Conservation (phyloP, 2,113 vertebrate genomes). For the Oreochromis spilurus region DNA sequence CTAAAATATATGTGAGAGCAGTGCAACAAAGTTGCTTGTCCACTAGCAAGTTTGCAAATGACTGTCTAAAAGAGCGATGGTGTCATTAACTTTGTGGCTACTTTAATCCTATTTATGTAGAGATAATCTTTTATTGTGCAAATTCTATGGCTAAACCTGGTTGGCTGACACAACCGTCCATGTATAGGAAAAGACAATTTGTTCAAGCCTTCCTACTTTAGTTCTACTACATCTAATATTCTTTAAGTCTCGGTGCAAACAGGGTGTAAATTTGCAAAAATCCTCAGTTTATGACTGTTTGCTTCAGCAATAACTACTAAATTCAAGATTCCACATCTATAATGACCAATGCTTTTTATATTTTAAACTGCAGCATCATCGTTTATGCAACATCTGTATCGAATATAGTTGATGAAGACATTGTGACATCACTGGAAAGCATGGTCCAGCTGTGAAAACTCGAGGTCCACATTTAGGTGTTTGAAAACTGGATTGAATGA, state of each 20-base stretch:
- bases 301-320: no score
- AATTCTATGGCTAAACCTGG: not conserved
- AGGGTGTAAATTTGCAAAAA: not conserved
- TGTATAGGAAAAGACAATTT: rapidly evolving
- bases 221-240: not conserved
- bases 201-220: not conserved
- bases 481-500: not conserved
- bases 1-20: conserved; percentile 62
- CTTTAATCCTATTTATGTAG: conserved; percentile 9
- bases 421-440: not conserved
- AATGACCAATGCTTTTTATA: not conserved
- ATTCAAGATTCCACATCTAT: not conserved
- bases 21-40: not conserved
- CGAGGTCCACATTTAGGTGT: not conserved
- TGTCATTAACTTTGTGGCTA: conserved; percentile 17
- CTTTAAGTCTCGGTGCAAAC: not conserved
- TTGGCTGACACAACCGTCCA: not conserved
- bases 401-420: not conserved
- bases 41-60: not conserved
- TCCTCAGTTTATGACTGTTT: not conserved
- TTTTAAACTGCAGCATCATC: not conserved
- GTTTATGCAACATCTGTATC: not conserved
- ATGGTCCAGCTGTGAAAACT: not conserved
- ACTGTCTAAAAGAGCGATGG: not conserved
- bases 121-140: not conserved